Conservation (phyloP, 2,888 invertebrate genomes). For the Enchytraeus crypticus region DNA sequence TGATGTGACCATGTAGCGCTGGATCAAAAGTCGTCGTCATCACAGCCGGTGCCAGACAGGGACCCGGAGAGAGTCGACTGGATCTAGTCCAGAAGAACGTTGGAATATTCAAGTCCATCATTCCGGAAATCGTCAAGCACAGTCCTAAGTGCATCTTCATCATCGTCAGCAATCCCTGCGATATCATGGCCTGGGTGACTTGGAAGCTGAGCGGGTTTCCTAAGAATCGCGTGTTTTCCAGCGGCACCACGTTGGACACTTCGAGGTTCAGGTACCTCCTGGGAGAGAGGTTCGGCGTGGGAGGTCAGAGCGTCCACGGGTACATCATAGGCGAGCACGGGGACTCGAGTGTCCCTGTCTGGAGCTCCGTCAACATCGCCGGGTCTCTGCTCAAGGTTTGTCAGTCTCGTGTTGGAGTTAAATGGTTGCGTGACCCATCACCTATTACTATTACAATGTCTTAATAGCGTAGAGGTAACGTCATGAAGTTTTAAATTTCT, state of each 20-base stretch:
- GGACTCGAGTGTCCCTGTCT: conserved; percentile 80
- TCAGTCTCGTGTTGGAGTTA: no score
- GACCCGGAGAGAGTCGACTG: conserved; percentile 75
- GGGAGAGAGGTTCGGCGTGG: conserved; percentile 70
- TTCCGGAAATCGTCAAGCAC: conserved; percentile 70
- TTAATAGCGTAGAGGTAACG: no score
- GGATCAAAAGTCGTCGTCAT: conserved; percentile 77
- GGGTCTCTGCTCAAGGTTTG: conserved; percentile 65
- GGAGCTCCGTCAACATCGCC: conserved; percentile 86
- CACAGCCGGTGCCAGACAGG: conserved; percentile 82
- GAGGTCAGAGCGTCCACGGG: conserved; percentile 76
- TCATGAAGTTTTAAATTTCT: no score
- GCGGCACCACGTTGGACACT: conserved; percentile 86
- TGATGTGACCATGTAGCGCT: no score
- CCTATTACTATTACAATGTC: no score
- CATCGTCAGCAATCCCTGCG: conserved; percentile 85
- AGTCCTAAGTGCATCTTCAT: conserved; percentile 77
- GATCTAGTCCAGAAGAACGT: conserved; percentile 81
- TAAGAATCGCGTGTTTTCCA: conserved; percentile 76
- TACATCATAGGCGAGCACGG: conserved; percentile 93
- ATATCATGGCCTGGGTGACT: conserved; percentile 83
- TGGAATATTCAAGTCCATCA: conserved; percentile 74
- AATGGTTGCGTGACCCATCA: no score
- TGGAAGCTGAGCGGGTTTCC: conserved; percentile 89
- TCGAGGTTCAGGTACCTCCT: conserved; percentile 80